Conservation (phyloP, 2,888 invertebrate species). For the Pyrocoelia pectoralis region DNA sequence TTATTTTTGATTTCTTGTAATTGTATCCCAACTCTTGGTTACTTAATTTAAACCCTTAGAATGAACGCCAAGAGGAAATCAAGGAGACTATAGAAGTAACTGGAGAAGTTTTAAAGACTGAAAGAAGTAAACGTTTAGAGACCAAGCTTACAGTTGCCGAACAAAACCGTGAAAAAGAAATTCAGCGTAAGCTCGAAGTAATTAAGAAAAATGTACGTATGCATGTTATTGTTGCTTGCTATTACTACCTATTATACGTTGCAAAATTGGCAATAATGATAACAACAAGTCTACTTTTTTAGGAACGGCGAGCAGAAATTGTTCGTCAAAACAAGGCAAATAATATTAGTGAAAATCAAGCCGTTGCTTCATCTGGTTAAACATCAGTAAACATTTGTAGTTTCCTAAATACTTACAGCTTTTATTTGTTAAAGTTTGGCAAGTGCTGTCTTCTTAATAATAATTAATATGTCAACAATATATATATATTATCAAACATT, state of each 20-base stretch:
- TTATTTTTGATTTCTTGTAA: slow-evolving; percentile 11
- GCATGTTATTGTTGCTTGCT: slow-evolving; percentile 24
- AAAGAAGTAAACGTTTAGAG: slow-evolving; percentile 63
- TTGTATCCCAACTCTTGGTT: slow-evolving; percentile 26
- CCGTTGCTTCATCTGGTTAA: slow-evolving; percentile 73
- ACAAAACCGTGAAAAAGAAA: slow-evolving; percentile 84
- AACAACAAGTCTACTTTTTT: slow-evolving; percentile 45
- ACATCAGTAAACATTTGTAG: slow-evolving; percentile 16
- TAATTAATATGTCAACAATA: slow-evolving; percentile 20
- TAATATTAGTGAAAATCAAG: slow-evolving; percentile 67
- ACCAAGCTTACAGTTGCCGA: slow-evolving; percentile 83
- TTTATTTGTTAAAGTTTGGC: slow-evolving; percentile 24
- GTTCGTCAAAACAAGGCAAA: slow-evolving; percentile 91
- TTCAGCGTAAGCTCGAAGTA: slow-evolving; percentile 85
- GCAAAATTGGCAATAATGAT: too few relatives aligned
- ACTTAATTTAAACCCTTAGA: slow-evolving; percentile 42
- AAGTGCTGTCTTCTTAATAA: slow-evolving; percentile 26
- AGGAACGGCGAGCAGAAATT: slow-evolving; percentile 92
- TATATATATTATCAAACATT: slow-evolving; percentile 15
- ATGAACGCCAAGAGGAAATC: slow-evolving; percentile 54
- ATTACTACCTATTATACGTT: too few relatives aligned
- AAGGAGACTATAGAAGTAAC: slow-evolving; percentile 51
- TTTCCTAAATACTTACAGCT: slow-evolving; percentile 28
- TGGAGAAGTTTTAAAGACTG: slow-evolving; percentile 55
- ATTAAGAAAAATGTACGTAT: slow-evolving; percentile 79